phyloP scores from a whole-genome alignment of 2,888 invertebrate genomes.

The Dermolepida albohirtum region DNA sequence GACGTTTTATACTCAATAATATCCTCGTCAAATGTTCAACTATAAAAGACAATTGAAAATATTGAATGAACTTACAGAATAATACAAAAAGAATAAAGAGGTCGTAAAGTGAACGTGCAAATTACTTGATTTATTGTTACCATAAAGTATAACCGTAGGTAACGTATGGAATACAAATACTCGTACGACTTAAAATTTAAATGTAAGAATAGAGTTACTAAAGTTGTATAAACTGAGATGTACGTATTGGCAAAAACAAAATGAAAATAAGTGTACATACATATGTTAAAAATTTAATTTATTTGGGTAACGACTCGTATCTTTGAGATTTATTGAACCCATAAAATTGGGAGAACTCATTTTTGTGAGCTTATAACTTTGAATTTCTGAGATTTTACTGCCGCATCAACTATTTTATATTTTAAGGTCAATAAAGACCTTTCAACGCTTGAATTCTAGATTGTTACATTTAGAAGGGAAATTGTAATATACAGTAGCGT shows the following conservation, averaged over 20 bases:
- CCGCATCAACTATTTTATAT: conserved; percentile 13
- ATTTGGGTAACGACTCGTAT: conserved; percentile 5
- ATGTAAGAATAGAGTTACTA: conserved; percentile 1
- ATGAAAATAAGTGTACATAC: background rate
- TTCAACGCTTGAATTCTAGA: background rate
- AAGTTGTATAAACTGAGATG: conserved; percentile 19
- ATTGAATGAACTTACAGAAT: conserved; percentile 14
- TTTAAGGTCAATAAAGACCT: conserved; percentile 20
- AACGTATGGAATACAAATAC: conserved; percentile 25
- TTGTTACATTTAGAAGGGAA: background rate
- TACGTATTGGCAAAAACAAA: conserved; percentile 13
- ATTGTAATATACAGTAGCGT: too few species aligned
- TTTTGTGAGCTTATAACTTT: conserved; percentile 6
- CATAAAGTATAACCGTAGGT: conserved; percentile 25
- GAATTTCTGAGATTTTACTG: conserved; percentile 13
- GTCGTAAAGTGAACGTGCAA: conserved; percentile 31
- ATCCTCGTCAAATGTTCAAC: conserved; percentile 5
- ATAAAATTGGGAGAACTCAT: conserved; percentile 14
- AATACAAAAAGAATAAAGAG: conserved; percentile 8
- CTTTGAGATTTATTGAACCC: conserved; percentile 20
- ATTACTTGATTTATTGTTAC: conserved; percentile 30
- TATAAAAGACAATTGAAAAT: background rate
- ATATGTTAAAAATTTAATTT: conserved; percentile 31
- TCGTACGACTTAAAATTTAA: background rate
- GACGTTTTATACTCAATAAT: conserved; percentile 17